phyloP scores from a whole-genome alignment of 2,797 vertebrate genomes.

The Buphagus erythrorhynchus region DNA sequence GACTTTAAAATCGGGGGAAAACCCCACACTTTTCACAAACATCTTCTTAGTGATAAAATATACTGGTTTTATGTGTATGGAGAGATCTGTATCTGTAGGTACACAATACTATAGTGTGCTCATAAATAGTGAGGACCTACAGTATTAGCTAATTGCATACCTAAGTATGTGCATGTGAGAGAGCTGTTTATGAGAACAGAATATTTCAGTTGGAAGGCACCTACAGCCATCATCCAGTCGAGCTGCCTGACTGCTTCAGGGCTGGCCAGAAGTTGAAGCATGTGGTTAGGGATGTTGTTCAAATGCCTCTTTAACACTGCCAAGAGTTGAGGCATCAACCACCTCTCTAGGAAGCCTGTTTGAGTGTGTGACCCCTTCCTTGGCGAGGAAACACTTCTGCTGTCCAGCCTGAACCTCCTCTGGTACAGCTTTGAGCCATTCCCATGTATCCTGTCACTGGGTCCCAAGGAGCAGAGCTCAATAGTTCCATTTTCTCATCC shows the following conservation, averaged over 20 bases:
- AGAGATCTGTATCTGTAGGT: not conserved
- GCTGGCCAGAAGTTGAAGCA: not conserved
- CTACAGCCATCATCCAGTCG: not conserved
- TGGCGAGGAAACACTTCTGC: not conserved
- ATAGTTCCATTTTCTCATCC: not conserved
- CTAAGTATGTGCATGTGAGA: not conserved
- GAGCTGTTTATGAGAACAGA: not conserved
- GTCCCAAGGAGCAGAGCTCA: not conserved
- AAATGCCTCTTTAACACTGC: not conserved
- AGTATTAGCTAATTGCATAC: not conserved
- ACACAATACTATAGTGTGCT: not conserved
- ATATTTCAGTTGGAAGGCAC: not conserved
- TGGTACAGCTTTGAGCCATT: not conserved
- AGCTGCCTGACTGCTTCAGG: not conserved
- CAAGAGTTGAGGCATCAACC: not conserved
- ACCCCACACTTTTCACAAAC: not conserved
- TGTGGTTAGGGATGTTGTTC: not conserved
- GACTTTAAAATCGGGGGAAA: not conserved
- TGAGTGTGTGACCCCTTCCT: not conserved
- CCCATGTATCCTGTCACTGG: not conserved
- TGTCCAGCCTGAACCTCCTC: not conserved
- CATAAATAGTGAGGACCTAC: not conserved
- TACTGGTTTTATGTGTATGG: not conserved
- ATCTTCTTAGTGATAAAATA: not conserved
- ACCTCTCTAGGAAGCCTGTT: not conserved